Percentiles rank a stretch among this genome's conserved stretches.
Evolutionary conservation across 2,888 invertebrate species (phyloP).

Genomic region (Drosophila prostipennis): DNA sequence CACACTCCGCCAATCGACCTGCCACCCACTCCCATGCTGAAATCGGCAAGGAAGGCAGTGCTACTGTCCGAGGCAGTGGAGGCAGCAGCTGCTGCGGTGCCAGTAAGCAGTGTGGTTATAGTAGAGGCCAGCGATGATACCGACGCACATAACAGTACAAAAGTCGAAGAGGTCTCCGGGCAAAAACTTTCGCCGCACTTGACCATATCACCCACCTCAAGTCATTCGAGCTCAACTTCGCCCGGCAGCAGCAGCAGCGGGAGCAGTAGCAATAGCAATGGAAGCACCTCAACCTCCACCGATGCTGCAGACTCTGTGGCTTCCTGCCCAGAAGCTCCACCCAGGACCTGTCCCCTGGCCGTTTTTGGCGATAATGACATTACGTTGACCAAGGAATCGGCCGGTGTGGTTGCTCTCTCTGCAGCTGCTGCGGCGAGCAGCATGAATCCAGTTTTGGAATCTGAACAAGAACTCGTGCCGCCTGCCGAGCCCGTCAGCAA

Average conservation of each 20-base stretch:
- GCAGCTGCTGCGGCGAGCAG: constrained; percentile 28
- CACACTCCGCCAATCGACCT: constrained; percentile 81
- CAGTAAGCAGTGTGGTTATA: constrained; percentile 65
- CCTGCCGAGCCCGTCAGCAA: constrained; percentile 23
- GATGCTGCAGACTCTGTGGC: constrained; percentile 22
- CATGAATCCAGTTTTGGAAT: constrained; percentile 2
- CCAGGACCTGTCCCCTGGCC: constrained; percentile 74
- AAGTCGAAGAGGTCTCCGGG: constrained; percentile 5
- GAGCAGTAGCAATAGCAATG: constrained; percentile 49
- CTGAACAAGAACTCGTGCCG: constrained; percentile 19
- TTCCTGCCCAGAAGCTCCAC: constrained; percentile 10
- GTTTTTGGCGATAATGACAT: constrained; percentile 81
- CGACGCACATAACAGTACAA: constrained; percentile 50
- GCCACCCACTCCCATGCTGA: constrained; percentile 80
- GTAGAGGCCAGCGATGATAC: constrained; percentile 51
- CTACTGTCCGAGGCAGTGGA: constrained; percentile 30
- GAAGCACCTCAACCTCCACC: constrained; percentile 25
- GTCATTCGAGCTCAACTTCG: constrained; percentile 57
- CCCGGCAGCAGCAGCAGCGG: constrained; percentile 55
- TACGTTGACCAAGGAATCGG: constrained; percentile 79
- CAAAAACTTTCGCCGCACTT: constrained; percentile 46
- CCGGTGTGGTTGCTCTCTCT: constrained; percentile 58
- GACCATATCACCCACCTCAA: constrained; percentile 37
- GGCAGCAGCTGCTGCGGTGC: constrained; percentile 41
- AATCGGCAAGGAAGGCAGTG: constrained; percentile 58